Base-by-base conservation (phyloP, 2,888 invertebrate species). In the Pammene fasciana region DNA sequence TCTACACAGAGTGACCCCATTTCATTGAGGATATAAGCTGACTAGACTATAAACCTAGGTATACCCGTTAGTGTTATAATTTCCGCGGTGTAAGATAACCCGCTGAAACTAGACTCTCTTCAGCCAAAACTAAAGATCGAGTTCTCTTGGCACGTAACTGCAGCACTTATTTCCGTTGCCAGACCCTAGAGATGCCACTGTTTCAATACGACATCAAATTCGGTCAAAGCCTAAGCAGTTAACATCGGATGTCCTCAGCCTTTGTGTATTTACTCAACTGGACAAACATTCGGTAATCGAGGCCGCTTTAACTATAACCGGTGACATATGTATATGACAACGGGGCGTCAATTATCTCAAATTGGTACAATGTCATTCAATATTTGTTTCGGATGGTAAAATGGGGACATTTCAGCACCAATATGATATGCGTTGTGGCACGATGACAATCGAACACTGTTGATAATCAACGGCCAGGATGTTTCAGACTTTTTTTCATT, bases 231-330 rank as follows among this genome's bases (percentile, higher is more conserved):
- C 52, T 52, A 38, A 26, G 18, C 46, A 38, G 11, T 55, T 56
- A 68, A 41, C 62, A 26, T 45, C 46, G 48, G 13, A 11, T 48
- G 68, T 68, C 68, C 55, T 50, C 68, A 50, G 55, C 62, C 62
- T 68, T 41, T 50, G 48, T 56, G 45, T 45, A 59, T 62, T 68
- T 56, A 62, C 50, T 50, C 62, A 68, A 62, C 48, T 62, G 62
- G 48, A 57, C 68, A 62, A 62, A 68, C 56, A 62, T 62, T 62
- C 41, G 56, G 56, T 68, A 68, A 68, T 60, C 60, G 60, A 68
- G 68, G 68, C 50, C 62, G 16, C 50, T 38, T 45, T 48, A 62
- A 56, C 62, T 62, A 62, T 34, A 48, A 59, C n/a, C 14, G 10
- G 26, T 52, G 46, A 50, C 59, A 50, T 43, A 50, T n/a, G n/a